Base-by-base conservation (phyloP, 2,888 invertebrate species). In the Calephelis perditalis region DNA sequence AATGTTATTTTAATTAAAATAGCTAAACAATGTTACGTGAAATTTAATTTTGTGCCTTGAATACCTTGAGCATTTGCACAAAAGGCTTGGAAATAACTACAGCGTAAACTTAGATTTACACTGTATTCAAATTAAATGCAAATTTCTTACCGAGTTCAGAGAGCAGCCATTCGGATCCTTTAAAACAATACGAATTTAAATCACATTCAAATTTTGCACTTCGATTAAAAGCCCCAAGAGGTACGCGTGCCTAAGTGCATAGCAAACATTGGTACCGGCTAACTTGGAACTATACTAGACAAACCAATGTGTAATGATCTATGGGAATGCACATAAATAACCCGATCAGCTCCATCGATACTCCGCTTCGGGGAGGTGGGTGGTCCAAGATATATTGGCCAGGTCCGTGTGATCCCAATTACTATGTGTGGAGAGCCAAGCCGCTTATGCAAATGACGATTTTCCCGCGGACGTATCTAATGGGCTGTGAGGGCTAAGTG, bases 361-460 rank as follows among this genome's bases (percentile, higher is more conserved):
- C 64, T 55, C 58, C 40, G 60, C 35, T 60, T 54, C 65, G 65
- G 63, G 64, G 67, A 67, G 67, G 62, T 70, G 69, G 72, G 71
- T 65, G 73, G 79, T 67, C 76, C 86, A 73, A 68, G 65, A 66
- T 71, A 79, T 65, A 73, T 68, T 81, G 83, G 89, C 73, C 77
- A 72, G 73, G 74, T 71, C 70, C 79, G 79, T 80, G 84, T 84
- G 86, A 86, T 86, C 84, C 84, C 86, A 88, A 89, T 87, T 88
- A 89, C 87, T 80, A 81, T 81, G 86, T 84, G 86, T 82, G 81
- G 83, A 82, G 84, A 82, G 78, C 81, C 82, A 84, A 88, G 87
- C 88, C 88, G 89, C 85, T 90, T 90, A 90, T 90, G 89, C 88
- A 90, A 89, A 90, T 89, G 84, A 82, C 81, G 84, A 83, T 82